Conservation (phyloP, 2,113 vertebrate genomes). For the Pavo muticus region DNA sequence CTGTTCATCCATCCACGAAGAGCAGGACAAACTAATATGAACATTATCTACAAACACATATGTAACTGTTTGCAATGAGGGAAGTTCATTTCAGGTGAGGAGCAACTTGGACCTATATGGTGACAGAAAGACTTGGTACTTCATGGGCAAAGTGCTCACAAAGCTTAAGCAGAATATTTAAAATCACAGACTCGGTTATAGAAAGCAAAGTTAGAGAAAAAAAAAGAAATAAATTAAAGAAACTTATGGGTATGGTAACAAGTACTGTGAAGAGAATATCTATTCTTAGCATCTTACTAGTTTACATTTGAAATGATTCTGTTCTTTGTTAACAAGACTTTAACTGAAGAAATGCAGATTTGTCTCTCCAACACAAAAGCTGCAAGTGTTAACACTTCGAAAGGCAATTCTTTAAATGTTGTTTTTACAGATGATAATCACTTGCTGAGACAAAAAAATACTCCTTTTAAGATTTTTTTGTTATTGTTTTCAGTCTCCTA, state of each 20-base stretch:
- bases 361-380: slow-evolving; percentile 46
- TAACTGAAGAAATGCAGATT: slow-evolving; percentile 63
- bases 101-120: neutral
- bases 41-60: neutral
- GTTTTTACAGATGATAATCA: slow-evolving; percentile 53
- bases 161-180: neutral
- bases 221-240: neutral
- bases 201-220: slow-evolving; percentile 15
- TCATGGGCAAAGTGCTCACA: neutral
- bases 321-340: slow-evolving; percentile 64
- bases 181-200: neutral
- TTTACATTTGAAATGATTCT: slow-evolving; percentile 69
- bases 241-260: neutral
- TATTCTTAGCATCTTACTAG: slow-evolving; percentile 49
- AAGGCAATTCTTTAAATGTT: slow-evolving; percentile 51
- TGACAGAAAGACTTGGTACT: neutral
- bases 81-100: neutral
- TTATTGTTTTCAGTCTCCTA: neutral
- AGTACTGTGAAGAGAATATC: slow-evolving; percentile 38
- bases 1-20: neutral
- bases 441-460: slow-evolving; percentile 47
- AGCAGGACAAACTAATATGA: neutral
- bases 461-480: neutral
- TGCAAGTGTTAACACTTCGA: slow-evolving; percentile 48
- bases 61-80: neutral